These are phyloP conservation scores for Mythimna lalbum DNA, from an alignment of 2,888 invertebrate species.

Conservation along the genomic window DNA sequence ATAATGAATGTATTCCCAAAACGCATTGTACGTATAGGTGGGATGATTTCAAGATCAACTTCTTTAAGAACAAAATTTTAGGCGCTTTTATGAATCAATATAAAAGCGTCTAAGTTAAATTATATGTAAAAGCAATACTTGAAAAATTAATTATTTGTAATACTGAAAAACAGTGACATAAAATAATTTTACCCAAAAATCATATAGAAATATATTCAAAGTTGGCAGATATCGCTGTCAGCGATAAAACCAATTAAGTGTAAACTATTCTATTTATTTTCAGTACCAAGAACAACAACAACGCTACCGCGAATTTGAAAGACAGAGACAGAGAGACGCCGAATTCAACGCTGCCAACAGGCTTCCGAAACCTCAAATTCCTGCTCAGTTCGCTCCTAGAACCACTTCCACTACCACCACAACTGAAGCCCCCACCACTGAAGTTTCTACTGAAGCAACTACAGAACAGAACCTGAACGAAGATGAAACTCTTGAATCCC, in stretches of 20 bases:
- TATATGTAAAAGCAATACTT: background rate
- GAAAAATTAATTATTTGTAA: background rate
- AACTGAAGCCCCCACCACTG: constrained; percentile 70
- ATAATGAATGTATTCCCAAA: no score
- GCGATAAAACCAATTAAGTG: no score
- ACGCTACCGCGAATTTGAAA: constrained; percentile 79
- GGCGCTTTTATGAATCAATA: background rate
- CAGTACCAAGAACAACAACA: constrained; percentile 84
- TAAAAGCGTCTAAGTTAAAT: background rate
- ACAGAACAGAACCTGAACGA: constrained; percentile 78
- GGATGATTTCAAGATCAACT: no score
- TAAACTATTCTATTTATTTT: background rate
- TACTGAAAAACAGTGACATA: background rate
- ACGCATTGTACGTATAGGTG: no score
- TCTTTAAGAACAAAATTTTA: no score
- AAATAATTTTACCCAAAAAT: background rate
- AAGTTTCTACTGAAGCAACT: constrained; percentile 73
- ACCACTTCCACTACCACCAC: constrained; percentile 66
- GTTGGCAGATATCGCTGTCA: no score
- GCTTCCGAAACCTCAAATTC: constrained; percentile 72
- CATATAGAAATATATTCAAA: no score
- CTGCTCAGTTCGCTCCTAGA: constrained; percentile 77
- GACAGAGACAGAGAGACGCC: constrained; percentile 80
- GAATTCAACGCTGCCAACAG: constrained; percentile 68
- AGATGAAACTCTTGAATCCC: constrained; percentile 75